These are phyloP conservation scores for Tetragnatha montana DNA, from an alignment of 2,888 invertebrate species.

Conservation along the genomic window DNA sequence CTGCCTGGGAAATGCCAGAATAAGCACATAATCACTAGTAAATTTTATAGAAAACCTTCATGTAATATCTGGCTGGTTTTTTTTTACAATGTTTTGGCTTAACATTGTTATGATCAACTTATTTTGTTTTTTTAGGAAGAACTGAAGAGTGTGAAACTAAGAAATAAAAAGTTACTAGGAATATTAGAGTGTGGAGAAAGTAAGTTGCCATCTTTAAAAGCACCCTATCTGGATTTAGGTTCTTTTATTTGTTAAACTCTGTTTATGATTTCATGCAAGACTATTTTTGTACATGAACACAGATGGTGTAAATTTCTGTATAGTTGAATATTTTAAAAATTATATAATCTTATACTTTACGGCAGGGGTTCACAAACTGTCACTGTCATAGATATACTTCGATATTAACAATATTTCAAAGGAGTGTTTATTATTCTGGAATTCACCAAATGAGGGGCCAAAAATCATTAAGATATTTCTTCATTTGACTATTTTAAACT, in stretches of 20 bases:
- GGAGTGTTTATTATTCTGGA: not conserved
- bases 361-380: not conserved
- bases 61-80: too few species aligned
- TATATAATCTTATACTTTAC: not conserved
- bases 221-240: not conserved
- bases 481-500: too few species aligned
- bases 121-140: slow-evolving; percentile 79
- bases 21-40: too few species aligned
- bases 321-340: not conserved
- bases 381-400: not conserved
- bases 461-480: too few species aligned
- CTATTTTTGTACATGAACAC: too few species aligned
- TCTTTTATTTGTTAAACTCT: too few species aligned
- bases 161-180: slow-evolving; percentile 84
- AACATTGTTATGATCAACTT: not conserved
- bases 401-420: too few species aligned
- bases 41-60: too few species aligned
- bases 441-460: not conserved
- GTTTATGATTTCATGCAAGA: too few species aligned
- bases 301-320: not conserved
- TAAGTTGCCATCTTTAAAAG: slow-evolving; percentile 76
- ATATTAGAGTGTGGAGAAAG: slow-evolving; percentile 85
- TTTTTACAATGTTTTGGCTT: not conserved
- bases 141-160: slow-evolving; percentile 82
- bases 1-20: too few species aligned